phyloP scores from a whole-genome alignment of 2,888 invertebrate species.

The Plemyria rubiginata region DNA sequence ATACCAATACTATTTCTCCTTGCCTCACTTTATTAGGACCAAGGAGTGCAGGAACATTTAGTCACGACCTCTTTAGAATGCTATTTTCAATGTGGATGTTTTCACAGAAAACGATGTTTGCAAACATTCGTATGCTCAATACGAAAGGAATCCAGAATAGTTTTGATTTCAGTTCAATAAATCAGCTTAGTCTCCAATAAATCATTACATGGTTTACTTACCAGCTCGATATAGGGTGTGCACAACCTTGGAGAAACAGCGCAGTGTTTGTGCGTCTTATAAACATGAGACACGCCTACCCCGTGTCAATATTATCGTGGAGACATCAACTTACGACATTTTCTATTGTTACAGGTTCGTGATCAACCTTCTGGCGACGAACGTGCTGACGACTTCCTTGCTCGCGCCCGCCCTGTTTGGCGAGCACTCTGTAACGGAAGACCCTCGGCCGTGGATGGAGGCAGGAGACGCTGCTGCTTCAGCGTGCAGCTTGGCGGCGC shows the following conservation, averaged over 20 bases:
- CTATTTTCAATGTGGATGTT: constrained; percentile 38
- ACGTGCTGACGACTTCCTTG: constrained; percentile 77
- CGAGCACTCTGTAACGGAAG: constrained; percentile 87
- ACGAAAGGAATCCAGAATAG: constrained; percentile 27
- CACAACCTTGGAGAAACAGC: constrained; percentile 38
- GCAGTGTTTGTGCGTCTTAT: constrained; percentile 32
- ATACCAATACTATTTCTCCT: too few species aligned
- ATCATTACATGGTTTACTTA: constrained; percentile 38
- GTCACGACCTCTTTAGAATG: constrained; percentile 18
- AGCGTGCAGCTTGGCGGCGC: constrained; percentile 69
- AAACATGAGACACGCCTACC: constrained; percentile 30
- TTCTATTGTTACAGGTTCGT: constrained; percentile 86
- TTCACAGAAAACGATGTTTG: constrained; percentile 43
- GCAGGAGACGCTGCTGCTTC: constrained; percentile 81
- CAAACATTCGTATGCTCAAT: constrained; percentile 37
- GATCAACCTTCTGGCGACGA: constrained; percentile 84
- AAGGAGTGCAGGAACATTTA: constrained; percentile 23
- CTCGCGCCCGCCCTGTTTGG: constrained; percentile 80
- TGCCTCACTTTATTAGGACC: constrained; percentile 10
- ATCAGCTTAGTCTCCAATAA: constrained; percentile 44
- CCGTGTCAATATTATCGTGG: constrained; percentile 42
- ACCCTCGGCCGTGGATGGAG: constrained; percentile 84
- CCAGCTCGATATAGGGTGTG: constrained; percentile 32
- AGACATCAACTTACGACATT: constrained; percentile 38
- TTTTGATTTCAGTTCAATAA: constrained; percentile 42